Evolutionary conservation across 2,797 vertebrate species (phyloP), one percentile per base, ranked within the genome.

Genomic region (Micromesistius poutassou): DNA sequence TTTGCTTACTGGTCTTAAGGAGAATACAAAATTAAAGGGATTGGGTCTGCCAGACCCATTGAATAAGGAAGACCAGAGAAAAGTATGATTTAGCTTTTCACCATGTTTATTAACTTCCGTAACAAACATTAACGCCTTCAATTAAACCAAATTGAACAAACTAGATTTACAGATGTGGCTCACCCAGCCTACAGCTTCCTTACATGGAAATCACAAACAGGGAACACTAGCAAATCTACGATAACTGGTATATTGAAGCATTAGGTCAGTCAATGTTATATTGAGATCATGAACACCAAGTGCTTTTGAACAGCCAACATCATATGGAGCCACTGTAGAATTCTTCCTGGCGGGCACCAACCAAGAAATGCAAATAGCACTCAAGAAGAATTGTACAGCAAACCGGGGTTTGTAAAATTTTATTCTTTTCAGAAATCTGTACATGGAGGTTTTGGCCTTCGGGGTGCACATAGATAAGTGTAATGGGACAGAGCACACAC

Each of bases 391-490:
- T 84, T 85, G 87, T 86, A 88, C 86, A 85, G 81, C 83, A 76
- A 46, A 0, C 22, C 72, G 19, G 78, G 86, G 79, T 90, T 90
- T 92, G 91, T 87, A 92, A 91, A 91, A 86, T 87, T 93, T 93
- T 93, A 93, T 93, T 93, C 86, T 77, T 78, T 73, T 79, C 87
- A 91, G 83, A 91, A 90, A 91, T 93, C 91, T 93, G 93, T 93
- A 93, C 93, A 93, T 90, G 87, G 90, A 92, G 90, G 88, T 91
- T 90, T 88, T 79, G 89, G 87, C 87, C 90, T 90, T 93, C 90
- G 87, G 90, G 85, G 88, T 90, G 89, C 90, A 93, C 91, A 90
- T 82, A 85, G 82, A 92, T 84, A 90, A 88, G 87, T 87, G 78
- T 77, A 77, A 83, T 81, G 81, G 75, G 83, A 92, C 85, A 79